Percentiles rank a stretch among this genome's conserved stretches.
These are phyloP conservation scores for Drosophila longiperda DNA, from an alignment of 2,888 invertebrate genomes.

Conservation along the genomic window DNA sequence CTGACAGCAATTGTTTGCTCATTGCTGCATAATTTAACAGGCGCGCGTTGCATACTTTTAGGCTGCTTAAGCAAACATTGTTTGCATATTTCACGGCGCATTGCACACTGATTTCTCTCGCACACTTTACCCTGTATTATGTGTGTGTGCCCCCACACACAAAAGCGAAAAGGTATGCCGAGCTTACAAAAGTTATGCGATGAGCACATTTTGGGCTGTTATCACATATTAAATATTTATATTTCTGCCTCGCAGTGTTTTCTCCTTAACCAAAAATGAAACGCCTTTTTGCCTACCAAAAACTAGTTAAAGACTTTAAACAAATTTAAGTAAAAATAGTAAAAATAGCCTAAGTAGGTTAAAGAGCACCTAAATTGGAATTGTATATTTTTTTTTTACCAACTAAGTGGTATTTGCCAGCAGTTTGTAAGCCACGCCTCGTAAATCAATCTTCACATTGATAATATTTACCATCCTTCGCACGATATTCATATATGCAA, in stretches of 20 bases:
- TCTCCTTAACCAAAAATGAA: not conserved
- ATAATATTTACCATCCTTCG: not conserved
- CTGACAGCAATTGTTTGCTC: conserved; percentile 77
- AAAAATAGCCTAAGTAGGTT: not conserved
- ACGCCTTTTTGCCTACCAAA: not conserved
- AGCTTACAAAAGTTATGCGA: not conserved
- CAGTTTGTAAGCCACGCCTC: not conserved
- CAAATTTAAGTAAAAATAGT: not conserved
- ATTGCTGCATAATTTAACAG: conserved; percentile 75
- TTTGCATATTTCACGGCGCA: conserved; percentile 77
- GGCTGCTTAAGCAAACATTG: conserved; percentile 69
- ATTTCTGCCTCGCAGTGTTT: not conserved
- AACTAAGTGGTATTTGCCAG: not conserved
- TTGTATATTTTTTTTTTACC: too few species aligned
- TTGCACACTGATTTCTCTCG: conserved; percentile 69
- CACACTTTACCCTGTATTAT: conserved; percentile 9
- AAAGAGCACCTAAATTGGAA: not conserved
- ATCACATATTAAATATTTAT: not conserved
- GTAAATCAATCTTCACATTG: not conserved
- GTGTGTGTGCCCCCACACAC: not conserved
- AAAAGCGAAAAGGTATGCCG: not conserved
- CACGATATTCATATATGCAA: not conserved
- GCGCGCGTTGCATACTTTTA: conserved; percentile 62
- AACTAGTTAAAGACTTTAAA: not conserved
- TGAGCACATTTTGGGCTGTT: not conserved